A percentile compares a stretch with the other conserved stretches of the same genome.
Evolutionary conservation across 1,140 invertebrate species (phyloP).

Genomic region (Brachionus sp.): DNA sequence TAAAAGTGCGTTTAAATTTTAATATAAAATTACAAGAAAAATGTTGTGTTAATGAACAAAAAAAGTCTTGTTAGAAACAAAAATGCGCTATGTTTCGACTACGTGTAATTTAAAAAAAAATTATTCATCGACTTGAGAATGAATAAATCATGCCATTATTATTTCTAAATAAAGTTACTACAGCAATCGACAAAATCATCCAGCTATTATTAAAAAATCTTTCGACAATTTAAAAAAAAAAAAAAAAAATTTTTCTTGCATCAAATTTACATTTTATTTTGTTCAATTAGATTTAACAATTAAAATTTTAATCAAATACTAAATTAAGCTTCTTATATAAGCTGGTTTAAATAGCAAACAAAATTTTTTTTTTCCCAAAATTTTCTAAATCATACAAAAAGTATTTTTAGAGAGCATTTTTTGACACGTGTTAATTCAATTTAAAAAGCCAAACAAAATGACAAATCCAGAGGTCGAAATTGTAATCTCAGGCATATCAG

Average conservation of each 20-base stretch:
- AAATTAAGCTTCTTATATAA: background rate
- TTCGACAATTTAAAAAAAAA: background rate
- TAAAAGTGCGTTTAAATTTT: background rate
- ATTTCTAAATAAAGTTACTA: background rate
- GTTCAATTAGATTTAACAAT: background rate
- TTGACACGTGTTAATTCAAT: background rate
- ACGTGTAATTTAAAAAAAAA: background rate
- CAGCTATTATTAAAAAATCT: background rate
- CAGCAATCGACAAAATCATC: background rate
- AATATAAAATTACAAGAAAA: background rate
- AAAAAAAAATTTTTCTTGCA: background rate
- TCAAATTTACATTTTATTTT: background rate
- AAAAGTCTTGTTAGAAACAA: background rate
- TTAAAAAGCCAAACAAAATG: too few relatives aligned
- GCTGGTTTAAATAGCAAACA: too few relatives aligned
- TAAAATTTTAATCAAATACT: background rate
- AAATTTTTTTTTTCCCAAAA: background rate
- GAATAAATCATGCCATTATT: background rate
- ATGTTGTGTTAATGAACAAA: background rate
- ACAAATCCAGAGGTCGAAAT: too few relatives aligned
- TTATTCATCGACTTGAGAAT: background rate
- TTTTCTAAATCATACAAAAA: background rate
- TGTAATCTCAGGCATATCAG: slow-evolving; percentile 82
- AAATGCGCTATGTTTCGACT: background rate
- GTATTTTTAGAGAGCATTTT: background rate